A percentile compares a stretch with the other conserved stretches of the same genome.
Conservation (phyloP, 2,797 vertebrate genomes). For the Jordanella pulchra region DNA sequence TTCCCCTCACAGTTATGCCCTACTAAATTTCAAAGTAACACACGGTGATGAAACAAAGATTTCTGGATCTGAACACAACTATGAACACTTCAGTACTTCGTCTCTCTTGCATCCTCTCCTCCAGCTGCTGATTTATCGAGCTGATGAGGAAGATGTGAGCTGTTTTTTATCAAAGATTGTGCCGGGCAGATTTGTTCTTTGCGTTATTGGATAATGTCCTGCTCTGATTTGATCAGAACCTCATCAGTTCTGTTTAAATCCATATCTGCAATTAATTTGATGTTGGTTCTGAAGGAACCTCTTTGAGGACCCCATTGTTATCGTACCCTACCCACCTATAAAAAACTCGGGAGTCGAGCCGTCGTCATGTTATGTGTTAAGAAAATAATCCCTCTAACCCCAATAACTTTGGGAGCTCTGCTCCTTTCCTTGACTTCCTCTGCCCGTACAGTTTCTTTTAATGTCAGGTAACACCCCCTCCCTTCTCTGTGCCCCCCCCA, state of each 20-base stretch:
- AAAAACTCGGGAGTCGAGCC: background rate
- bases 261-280: constrained; percentile 23
- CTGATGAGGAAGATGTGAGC: background rate
- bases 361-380: background rate
- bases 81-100: background rate
- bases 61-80: background rate
- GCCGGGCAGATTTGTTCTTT: background rate
- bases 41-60: background rate
- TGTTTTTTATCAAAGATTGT: background rate
- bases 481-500: constrained; percentile 38
- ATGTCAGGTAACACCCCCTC: constrained; percentile 30
- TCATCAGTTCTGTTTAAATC: constrained; percentile 17
- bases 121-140: background rate
- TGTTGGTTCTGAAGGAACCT: constrained; percentile 5
- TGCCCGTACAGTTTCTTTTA: constrained; percentile 17
- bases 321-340: constrained; percentile 1
- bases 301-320: constrained; percentile 19
- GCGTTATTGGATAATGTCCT: background rate
- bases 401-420: background rate
- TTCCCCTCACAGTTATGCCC: background rate
- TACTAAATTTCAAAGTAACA: background rate
- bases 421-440: background rate
- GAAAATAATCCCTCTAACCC: background rate
- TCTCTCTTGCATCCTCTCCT: background rate
- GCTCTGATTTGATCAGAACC: background rate